phyloP scores from a whole-genome alignment of 2,888 invertebrate species.

The Rosalia funebris region DNA sequence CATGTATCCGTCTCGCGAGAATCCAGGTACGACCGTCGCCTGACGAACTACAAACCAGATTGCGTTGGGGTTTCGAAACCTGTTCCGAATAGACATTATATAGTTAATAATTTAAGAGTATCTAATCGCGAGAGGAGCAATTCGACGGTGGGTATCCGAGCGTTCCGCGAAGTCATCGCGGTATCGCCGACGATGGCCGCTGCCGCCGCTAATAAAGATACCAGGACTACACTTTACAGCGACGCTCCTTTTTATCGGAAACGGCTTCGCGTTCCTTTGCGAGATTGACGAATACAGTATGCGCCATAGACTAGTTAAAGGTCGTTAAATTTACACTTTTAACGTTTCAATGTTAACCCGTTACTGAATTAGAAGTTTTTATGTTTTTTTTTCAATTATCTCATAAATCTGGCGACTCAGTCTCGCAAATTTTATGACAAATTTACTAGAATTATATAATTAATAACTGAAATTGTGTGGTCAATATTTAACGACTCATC shows the following conservation, averaged over 20 bases:
- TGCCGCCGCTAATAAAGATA: conserved; percentile 24
- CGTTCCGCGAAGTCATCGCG: conserved; percentile 23
- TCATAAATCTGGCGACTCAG: no score
- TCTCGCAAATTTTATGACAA: no score
- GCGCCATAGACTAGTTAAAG: neutral
- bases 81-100: conserved; percentile 7
- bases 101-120: conserved; percentile 21
- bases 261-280: conserved; percentile 2
- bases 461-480: no score
- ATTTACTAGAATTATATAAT: no score
- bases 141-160: conserved; percentile 7
- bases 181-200: conserved; percentile 8
- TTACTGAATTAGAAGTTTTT: no score
- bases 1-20: neutral
- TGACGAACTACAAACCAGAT: conserved; percentile 1
- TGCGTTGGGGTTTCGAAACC: conserved; percentile 10
- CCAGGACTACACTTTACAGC: conserved; percentile 7
- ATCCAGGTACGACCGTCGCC: conserved; percentile 11
- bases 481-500: no score
- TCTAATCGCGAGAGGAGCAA: conserved; percentile 13
- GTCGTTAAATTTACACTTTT: no score
- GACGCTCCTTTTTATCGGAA: conserved; percentile 7
- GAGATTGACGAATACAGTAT: neutral
- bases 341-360: no score
- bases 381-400: no score